phyloP scores from a whole-genome alignment of 2,113 vertebrate genomes.

The Campylomormyrus tamandua region DNA sequence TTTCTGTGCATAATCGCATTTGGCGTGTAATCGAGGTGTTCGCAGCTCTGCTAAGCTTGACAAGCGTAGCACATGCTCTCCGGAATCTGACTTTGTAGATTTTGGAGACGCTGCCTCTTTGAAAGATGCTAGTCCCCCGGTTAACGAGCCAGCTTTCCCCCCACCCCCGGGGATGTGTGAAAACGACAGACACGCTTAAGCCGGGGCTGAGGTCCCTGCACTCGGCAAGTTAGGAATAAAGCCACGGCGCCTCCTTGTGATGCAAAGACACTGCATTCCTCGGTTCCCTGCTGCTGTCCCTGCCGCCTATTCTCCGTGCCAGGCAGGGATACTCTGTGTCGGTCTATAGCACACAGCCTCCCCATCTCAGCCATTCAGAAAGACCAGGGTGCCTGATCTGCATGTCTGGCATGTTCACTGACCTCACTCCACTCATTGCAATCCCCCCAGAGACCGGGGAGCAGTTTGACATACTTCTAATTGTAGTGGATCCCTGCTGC shows the following conservation, averaged over 20 bases:
- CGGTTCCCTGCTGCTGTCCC: not conserved
- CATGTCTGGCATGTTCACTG: not conserved
- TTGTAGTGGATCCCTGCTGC: constrained; percentile 67
- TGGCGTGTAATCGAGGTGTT: not conserved
- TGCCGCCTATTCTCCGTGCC: not conserved
- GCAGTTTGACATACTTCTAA: constrained; percentile 74
- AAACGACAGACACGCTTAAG: not conserved
- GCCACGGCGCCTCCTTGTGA: not conserved
- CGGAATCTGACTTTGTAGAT: not conserved
- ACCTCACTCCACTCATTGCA: not conserved
- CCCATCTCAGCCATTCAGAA: not conserved
- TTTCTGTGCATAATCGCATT: not conserved
- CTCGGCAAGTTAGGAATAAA: not conserved
- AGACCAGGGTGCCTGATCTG: not conserved
- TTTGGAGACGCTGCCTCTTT: not conserved
- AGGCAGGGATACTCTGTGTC: not conserved
- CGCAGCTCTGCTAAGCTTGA: not conserved
- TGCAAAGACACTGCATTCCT: not conserved
- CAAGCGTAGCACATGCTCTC: not conserved
- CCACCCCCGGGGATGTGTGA: not conserved
- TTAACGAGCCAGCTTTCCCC: not conserved
- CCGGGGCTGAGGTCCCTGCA: not conserved
- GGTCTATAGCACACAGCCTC: not conserved
- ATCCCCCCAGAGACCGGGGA: constrained; percentile 39
- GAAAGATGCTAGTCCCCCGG: not conserved